Percentiles rank a stretch among this genome's conserved stretches.
These are phyloP conservation scores for Stichodactyla mertensii DNA, from an alignment of 64 coral and sea anemone genomes.

Conservation along the genomic window DNA sequence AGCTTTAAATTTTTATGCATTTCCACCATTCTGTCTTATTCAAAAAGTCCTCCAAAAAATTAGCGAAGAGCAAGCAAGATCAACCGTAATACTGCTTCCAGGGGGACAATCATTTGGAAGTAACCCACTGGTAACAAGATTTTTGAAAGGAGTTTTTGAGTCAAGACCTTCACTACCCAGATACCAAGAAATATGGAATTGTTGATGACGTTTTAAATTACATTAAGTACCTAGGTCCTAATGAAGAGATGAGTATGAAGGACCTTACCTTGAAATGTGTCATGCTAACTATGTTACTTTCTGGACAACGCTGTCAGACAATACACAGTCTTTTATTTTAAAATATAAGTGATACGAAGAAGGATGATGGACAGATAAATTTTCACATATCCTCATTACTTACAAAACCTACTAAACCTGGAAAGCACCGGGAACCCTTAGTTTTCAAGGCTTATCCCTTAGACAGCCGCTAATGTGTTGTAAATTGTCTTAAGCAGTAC, in stretches of 20 bases:
- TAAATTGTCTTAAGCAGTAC: too few relatives aligned
- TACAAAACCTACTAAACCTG: too few relatives aligned
- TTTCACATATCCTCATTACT: too few relatives aligned
- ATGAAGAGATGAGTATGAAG: neutral
- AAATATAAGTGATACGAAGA: conserved; percentile 2
- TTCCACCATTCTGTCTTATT: too few relatives aligned
- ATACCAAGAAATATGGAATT: conserved; percentile 42
- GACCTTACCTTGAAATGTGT: conserved; percentile 21
- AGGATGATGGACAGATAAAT: conserved; percentile 6
- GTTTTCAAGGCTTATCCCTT: too few relatives aligned
- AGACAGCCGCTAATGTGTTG: too few relatives aligned
- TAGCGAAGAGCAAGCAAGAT: too few relatives aligned
- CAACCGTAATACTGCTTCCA: neutral
- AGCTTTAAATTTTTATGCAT: too few relatives aligned
- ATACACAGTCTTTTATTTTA: conserved; percentile 38
- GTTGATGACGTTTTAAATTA: conserved; percentile 17
- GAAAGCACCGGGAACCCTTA: too few relatives aligned
- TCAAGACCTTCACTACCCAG: conserved; percentile 18
- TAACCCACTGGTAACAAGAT: conserved; percentile 30
- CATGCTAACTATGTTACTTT: conserved; percentile 6
- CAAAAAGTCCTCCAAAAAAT: too few relatives aligned
- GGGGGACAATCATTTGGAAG: conserved; percentile 11
- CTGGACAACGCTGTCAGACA: conserved; percentile 56
- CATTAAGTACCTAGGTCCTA: conserved; percentile 3
- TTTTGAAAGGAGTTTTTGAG: conserved; percentile 4